Base-by-base conservation (phyloP, 2,888 invertebrate species). In the Terebella lapidaria region DNA sequence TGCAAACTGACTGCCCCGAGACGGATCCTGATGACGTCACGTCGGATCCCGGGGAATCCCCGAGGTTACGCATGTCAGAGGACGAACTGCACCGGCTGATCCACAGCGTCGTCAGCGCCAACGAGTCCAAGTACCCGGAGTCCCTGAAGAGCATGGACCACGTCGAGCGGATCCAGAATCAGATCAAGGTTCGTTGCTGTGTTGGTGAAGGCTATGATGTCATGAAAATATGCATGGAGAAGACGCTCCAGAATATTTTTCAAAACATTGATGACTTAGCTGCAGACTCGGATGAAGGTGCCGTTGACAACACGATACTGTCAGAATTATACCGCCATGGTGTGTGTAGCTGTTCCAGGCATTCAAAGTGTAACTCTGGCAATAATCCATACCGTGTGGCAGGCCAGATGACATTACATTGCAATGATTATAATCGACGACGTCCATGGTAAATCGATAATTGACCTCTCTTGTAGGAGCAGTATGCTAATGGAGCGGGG, bases 1-100 rank as follows among this genome's bases (percentile, higher is more conserved):
- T 76, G 26, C 72, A 73, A 56, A 56, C 49, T 3, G 42, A 15
- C n/a, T 15, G 42, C n/a, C n/a, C 42, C n/a, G n/a, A 15, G 10
- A n/a, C 42, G n/a, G 42, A 35, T n/a, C n/a, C n/a, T 10, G 42
- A 35, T 10, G 42, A 35, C 42, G 10, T 15, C 42, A n/a, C 10
- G n/a, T 35, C 42, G n/a, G 42, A 35, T 35, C 42, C 10, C 10
- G 42, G n/a, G 10, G 42, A 35, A 35, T 35, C 42, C 10, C 10
- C 10, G n/a, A 35, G 10, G 42, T 15, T n/a, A 35, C 10, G 10
- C n/a, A n/a, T 15, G 10, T 35, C 42, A n/a, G 42, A 35, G n/a
- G 42, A 35, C n/a, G 42, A 35, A 35, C 42, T 15, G n/a, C 10
- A 35, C n/a, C 42, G 42, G n/a, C 42, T n/a, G 10, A 35, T 35